Conservation (phyloP, 1,140 invertebrate genomes). For the Ditylenchus dipsaci region DNA sequence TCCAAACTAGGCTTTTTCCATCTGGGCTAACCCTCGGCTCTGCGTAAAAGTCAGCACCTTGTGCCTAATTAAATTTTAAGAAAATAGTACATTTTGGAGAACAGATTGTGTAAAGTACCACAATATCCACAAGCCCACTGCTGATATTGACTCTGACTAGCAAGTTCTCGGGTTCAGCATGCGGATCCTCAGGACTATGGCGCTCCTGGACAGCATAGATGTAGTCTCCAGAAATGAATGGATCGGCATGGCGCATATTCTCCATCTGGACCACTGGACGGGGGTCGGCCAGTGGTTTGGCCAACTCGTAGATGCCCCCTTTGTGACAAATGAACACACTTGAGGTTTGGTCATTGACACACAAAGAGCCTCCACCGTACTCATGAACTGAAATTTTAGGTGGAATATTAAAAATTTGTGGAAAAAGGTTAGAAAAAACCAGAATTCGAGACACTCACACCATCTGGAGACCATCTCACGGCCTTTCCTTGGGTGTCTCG, state of each 20-base stretch:
- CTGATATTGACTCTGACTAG: constrained; percentile 8
- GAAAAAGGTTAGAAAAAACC: background rate
- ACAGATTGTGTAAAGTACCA: constrained; percentile 8
- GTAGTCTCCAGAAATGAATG: background rate
- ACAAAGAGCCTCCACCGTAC: constrained; percentile 60
- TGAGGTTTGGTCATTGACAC: constrained; percentile 6
- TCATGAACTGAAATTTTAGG: constrained; percentile 57
- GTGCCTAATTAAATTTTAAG: constrained; percentile 2
- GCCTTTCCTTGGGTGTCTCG: constrained; percentile 7
- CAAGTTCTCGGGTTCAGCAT: constrained; percentile 12
- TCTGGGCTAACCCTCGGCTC: constrained; percentile 25
- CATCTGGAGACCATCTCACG: constrained; percentile 53
- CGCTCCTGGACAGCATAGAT: constrained; percentile 22
- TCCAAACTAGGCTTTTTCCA: constrained; percentile 21
- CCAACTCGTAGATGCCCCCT: constrained; percentile 24
- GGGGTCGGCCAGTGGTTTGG: constrained; percentile 11
- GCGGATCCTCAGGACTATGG: constrained; percentile 4
- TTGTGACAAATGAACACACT: constrained; percentile 47
- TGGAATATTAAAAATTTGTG: background rate
- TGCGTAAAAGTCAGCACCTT: constrained; percentile 34
- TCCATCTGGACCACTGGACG: constrained; percentile 13
- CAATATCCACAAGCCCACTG: background rate
- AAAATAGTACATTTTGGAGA: too few relatives aligned
- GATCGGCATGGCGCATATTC: constrained; percentile 30
- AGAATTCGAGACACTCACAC: constrained; percentile 53